A percentile compares a stretch with the other conserved stretches of the same genome.
Conservation (phyloP, 2,888 invertebrate genomes). For the Mimachlamys varia region DNA sequence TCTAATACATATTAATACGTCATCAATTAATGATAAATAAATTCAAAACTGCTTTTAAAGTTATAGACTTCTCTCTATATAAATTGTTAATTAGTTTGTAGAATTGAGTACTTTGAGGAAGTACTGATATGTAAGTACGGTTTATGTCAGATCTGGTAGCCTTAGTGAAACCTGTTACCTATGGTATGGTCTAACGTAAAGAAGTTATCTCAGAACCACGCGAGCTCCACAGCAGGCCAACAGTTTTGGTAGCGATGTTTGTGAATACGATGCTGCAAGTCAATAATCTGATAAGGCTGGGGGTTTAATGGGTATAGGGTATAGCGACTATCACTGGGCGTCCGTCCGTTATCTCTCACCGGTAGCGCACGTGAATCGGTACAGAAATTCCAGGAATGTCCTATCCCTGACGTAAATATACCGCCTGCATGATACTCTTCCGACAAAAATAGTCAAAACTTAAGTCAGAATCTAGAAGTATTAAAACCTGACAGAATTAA, state of each 20-base stretch:
- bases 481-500: not conserved
- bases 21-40: not conserved
- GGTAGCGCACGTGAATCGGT: slow-evolving; percentile 28
- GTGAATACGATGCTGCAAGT: slow-evolving; percentile 19
- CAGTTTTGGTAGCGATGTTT: not conserved
- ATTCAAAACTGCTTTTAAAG: not conserved
- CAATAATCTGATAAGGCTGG: not conserved
- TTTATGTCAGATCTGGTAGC: too few relatives aligned
- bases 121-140: not conserved
- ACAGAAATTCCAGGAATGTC: slow-evolving; percentile 10
- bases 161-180: not conserved
- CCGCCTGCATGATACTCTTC: not conserved
- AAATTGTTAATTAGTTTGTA: not conserved
- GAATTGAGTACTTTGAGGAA: not conserved
- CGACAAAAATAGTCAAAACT: slow-evolving; percentile 17
- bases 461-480: not conserved
- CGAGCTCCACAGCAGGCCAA: not conserved
- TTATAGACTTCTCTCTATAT: too few relatives aligned
- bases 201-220: not conserved
- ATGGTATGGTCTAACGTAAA: not conserved
- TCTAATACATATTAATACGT: not conserved
- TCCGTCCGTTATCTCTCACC: not conserved
- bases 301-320: not conserved
- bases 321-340: not conserved
- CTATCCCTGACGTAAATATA: not conserved